Evolutionary conservation across 2,113 vertebrate species (phyloP).

Genomic region (Pseudorhombus dupliciocellatus): DNA sequence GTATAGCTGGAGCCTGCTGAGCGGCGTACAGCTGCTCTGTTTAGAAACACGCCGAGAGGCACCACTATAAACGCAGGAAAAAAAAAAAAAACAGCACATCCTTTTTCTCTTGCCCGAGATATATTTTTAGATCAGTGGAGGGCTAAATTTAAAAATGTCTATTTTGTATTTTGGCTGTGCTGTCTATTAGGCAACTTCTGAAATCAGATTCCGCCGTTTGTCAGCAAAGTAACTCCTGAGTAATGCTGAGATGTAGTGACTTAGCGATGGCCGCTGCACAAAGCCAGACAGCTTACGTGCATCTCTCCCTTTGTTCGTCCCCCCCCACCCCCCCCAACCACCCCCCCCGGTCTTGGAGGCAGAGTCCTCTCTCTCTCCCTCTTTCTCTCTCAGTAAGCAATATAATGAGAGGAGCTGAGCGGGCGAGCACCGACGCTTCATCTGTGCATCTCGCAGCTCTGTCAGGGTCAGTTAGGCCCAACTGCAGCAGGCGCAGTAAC

Average conservation of each 20-base stretch:
- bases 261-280: not conserved
- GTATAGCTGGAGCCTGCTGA: slow-evolving; percentile 47
- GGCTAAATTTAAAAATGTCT: slow-evolving; percentile 60
- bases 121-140: slow-evolving; percentile 67
- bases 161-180: slow-evolving; percentile 47
- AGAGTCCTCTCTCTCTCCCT: not conserved
- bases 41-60: slow-evolving; percentile 43
- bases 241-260: slow-evolving; percentile 20
- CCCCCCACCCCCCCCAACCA: not conserved
- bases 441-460: slow-evolving; percentile 51
- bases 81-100: slow-evolving; percentile 36
- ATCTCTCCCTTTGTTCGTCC: slow-evolving; percentile 20
- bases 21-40: slow-evolving; percentile 43
- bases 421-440: slow-evolving; percentile 27
- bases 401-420: slow-evolving; percentile 49
- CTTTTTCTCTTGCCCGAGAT: slow-evolving; percentile 15
- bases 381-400: slow-evolving; percentile 34
- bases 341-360: not conserved
- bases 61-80: slow-evolving; percentile 28
- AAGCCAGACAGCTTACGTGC: slow-evolving; percentile 6
- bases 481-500: slow-evolving; percentile 29
- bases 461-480: slow-evolving; percentile 52
- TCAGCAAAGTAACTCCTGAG: slow-evolving; percentile 22
- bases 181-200: slow-evolving; percentile 34
- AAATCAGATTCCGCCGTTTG: slow-evolving; percentile 24